Conservation (phyloP, 2,797 vertebrate genomes). For the Cephalopachus bancanus region DNA sequence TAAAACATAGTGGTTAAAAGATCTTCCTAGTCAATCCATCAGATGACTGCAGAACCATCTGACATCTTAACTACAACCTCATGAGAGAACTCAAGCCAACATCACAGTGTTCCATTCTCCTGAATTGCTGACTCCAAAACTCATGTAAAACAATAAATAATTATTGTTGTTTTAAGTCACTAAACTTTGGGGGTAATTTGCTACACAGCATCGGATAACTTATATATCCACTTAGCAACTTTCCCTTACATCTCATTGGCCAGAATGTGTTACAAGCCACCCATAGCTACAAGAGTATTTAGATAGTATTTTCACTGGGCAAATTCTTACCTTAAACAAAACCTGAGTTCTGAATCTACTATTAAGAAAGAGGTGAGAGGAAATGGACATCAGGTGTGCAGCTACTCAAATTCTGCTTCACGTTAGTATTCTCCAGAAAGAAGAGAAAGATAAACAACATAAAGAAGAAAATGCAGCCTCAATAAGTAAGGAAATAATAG, state of each 20-base stretch:
- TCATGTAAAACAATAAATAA: background rate
- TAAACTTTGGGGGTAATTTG: background rate
- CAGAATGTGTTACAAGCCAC: background rate
- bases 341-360: background rate
- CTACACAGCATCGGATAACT: slow-evolving; percentile 8
- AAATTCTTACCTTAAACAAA: slow-evolving; percentile 27
- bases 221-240: background rate
- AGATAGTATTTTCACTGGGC: background rate
- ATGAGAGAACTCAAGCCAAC: slow-evolving; percentile 1
- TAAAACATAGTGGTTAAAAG: background rate
- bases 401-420: background rate
- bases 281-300: background rate
- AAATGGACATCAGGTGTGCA: background rate
- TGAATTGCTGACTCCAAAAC: background rate
- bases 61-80: no score
- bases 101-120: background rate
- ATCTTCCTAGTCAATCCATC: slow-evolving; percentile 3
- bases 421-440: background rate
- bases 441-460: no score
- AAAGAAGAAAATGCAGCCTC: no score
- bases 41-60: background rate
- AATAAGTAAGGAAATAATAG: no score
- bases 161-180: background rate
- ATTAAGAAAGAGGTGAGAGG: background rate
- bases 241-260: background rate